Conservation (phyloP, 2,888 invertebrate species). For the Tetragonula carbonaria region DNA sequence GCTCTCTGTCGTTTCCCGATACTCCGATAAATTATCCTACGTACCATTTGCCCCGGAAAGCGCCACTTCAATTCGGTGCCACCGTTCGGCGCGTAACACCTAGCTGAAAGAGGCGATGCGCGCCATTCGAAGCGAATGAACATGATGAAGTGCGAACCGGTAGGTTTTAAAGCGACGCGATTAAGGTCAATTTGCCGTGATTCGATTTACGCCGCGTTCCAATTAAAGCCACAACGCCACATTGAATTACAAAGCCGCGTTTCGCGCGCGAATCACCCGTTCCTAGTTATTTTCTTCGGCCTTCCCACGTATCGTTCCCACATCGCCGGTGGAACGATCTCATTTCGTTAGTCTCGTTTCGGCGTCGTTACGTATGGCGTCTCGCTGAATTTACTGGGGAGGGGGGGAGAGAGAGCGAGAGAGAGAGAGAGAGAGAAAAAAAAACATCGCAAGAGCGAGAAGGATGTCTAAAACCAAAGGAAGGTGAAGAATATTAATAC, state of each 20-base stretch:
- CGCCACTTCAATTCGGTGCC: slow-evolving; percentile 71
- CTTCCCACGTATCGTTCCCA: background rate
- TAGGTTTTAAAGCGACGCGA: slow-evolving; percentile 60
- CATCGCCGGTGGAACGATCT: background rate
- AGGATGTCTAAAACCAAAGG: too few relatives aligned
- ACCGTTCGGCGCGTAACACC: slow-evolving; percentile 68
- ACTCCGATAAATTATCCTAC: slow-evolving; percentile 82
- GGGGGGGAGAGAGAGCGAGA: too few relatives aligned
- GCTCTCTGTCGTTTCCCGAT: slow-evolving; percentile 82
- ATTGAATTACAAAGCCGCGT: background rate
- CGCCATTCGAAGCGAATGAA: slow-evolving; percentile 57
- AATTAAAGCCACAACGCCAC: slow-evolving; percentile 26
- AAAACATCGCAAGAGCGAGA: too few relatives aligned
- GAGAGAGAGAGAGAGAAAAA: too few relatives aligned
- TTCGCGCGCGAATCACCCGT: background rate
- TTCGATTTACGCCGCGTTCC: slow-evolving; percentile 54
- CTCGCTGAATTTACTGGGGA: background rate
- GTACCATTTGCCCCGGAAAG: slow-evolving; percentile 81
- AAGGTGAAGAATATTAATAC: too few relatives aligned
- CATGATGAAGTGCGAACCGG: slow-evolving; percentile 58
- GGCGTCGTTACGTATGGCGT: background rate
- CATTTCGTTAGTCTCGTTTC: background rate
- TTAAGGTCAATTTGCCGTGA: slow-evolving; percentile 67
- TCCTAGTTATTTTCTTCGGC: background rate
- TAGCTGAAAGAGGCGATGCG: slow-evolving; percentile 64